Conservation (phyloP, 2,797 vertebrate genomes). For the Hyperoplus immaculatus region DNA sequence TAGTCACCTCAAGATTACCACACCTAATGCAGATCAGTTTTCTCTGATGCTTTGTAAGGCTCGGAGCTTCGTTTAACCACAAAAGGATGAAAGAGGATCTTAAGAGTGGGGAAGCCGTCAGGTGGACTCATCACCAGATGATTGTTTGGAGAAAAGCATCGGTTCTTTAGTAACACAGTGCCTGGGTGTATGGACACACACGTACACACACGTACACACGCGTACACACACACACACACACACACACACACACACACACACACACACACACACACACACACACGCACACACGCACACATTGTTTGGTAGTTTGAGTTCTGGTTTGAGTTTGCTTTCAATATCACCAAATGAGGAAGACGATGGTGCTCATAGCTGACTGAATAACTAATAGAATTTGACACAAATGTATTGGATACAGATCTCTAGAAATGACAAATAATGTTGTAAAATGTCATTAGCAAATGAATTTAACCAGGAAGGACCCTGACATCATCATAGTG, state of each 20-base stretch:
- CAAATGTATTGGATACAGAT: neutral
- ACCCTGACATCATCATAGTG: neutral
- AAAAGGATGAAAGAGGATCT: conserved; percentile 83
- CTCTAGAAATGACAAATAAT: neutral
- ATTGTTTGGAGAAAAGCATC: conserved; percentile 67
- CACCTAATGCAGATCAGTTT: conserved; percentile 76
- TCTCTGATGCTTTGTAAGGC: conserved; percentile 71
- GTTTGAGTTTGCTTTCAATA: conserved; percentile 29
- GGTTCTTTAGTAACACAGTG: conserved; percentile 51
- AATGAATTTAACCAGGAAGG: neutral
- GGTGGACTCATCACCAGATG: conserved; percentile 67
- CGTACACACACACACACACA: too few species aligned
- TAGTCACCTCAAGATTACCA: conserved; percentile 80
- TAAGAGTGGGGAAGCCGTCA: conserved; percentile 57
- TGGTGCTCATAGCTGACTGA: neutral
- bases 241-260: too few species aligned
- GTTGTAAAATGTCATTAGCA: neutral
- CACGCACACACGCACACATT: neutral
- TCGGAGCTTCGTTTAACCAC: conserved; percentile 72
- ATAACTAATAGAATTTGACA: neutral
- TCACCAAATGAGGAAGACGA: conserved; percentile 5
- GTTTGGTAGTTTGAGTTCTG: conserved; percentile 32
- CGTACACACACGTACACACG: too few species aligned
- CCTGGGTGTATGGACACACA: conserved; percentile 34
- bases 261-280: too few species aligned